Evolutionary conservation across 2,888 invertebrate species (phyloP), one percentile per base, ranked within the genome.

Genomic region (Antheraea assamensis): DNA sequence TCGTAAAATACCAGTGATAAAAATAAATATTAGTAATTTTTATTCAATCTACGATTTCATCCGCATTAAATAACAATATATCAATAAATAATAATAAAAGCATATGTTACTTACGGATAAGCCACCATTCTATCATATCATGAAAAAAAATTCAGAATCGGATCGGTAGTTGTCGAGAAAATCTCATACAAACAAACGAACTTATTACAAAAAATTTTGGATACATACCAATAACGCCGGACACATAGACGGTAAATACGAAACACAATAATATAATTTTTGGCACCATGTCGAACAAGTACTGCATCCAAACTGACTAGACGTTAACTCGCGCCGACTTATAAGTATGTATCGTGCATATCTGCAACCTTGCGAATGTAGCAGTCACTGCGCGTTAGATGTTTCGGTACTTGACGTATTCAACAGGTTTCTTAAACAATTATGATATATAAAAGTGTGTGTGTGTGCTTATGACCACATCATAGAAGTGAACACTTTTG

Each of bases 161-260:
- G 13, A 42, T 42, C 13, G 13, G 13, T 42, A 42, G 42, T 42
- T 42, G 10, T 42, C 42, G 42, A 42, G 42, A 42, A 42, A 42
- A 42, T 42, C 42, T 42, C 13, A 42, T 42, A 42, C 42, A 42
- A 42, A 42, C 42, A 42, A 13, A 42, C 13, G 8, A 13, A 42
- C 13, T 13, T 10, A 13, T 42, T 1, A 42, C 13, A 42, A 42
- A 10, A 42, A 7, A 42, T 42, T 42, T 42, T 13, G 13, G 72
- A 72, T 30, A 78, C 80, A 76, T 73, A 81, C 80, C 81, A 21
- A 74, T 27, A 74, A 77, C 78, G 35, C 61, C 73, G 24, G 52
- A 71, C n/a, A 75, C 19, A 27, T 13, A 76, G 66, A 80, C 74
- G 74, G 74, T 75, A 27, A 80, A 75, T 31, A 75, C 77, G 72